phyloP scores from a whole-genome alignment of 1,140 invertebrate species.

The Campoletis sonorensis region DNA sequence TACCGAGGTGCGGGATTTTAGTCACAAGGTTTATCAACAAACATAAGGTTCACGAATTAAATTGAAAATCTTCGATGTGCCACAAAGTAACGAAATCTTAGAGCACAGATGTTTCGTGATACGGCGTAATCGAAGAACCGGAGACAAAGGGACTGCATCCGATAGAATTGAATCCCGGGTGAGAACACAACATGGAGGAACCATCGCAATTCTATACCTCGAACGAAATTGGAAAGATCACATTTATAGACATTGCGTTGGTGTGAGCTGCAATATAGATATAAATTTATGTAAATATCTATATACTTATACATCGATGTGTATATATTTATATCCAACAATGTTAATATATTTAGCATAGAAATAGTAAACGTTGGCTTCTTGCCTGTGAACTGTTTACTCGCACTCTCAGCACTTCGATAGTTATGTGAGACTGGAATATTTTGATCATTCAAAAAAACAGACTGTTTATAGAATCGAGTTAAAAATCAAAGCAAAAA shows the following conservation, averaged over 20 bases:
- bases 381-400: constrained; percentile 27
- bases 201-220: neutral
- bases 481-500: too few relatives aligned
- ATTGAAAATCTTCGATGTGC: neutral
- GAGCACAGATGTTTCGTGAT: neutral
- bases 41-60: neutral
- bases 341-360: too few relatives aligned
- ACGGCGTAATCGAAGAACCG: neutral
- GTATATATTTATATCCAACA: too few relatives aligned
- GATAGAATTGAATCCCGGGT: neutral
- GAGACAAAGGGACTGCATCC: neutral
- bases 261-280: neutral
- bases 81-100: neutral
- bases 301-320: too few relatives aligned
- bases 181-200: neutral
- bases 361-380: constrained; percentile 24
- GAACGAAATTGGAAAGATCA: constrained; percentile 5
- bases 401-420: neutral
- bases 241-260: neutral
- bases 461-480: too few relatives aligned
- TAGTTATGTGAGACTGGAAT: neutral
- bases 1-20: neutral
- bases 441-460: neutral
- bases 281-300: too few relatives aligned
- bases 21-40: neutral